A percentile compares a stretch with the other conserved stretches of the same genome.
These are phyloP conservation scores for Daubentonia madagascariensis DNA, from an alignment of 2,113 vertebrate genomes.

Conservation along the genomic window DNA sequence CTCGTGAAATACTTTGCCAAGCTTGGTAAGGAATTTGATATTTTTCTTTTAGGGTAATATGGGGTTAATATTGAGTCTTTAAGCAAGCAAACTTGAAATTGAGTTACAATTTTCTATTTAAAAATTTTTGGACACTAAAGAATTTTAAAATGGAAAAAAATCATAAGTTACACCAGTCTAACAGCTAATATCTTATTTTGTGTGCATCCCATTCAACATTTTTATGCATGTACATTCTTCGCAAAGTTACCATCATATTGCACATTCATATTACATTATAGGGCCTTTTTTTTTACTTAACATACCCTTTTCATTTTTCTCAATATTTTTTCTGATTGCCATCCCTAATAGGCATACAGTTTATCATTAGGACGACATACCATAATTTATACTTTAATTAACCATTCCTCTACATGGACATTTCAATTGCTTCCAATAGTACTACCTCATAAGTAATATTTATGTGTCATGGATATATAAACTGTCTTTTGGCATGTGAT, in stretches of 20 bases:
- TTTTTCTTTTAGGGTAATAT: background rate
- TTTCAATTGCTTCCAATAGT: background rate
- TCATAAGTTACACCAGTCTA: background rate
- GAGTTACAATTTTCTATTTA: background rate
- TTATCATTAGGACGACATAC: conserved; percentile 24
- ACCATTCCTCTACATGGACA: background rate
- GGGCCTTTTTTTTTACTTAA: background rate
- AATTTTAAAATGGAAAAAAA: background rate
- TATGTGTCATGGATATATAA: background rate
- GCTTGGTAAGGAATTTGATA: background rate
- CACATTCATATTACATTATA: background rate
- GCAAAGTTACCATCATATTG: background rate
- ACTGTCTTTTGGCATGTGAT: background rate
- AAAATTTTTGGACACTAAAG: background rate
- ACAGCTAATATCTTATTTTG: conserved; percentile 20
- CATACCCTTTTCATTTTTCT: conserved; percentile 6
- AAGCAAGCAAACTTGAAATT: background rate
- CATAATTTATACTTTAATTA: conserved; percentile 47
- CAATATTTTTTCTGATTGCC: conserved; percentile 40
- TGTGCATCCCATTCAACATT: background rate
- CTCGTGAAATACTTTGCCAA: background rate
- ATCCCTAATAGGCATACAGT: conserved; percentile 7
- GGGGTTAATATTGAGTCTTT: background rate
- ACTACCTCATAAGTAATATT: background rate
- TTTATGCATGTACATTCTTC: background rate